Conservation (phyloP, 2,888 invertebrate species). For the Nemotelus pantherinus region DNA sequence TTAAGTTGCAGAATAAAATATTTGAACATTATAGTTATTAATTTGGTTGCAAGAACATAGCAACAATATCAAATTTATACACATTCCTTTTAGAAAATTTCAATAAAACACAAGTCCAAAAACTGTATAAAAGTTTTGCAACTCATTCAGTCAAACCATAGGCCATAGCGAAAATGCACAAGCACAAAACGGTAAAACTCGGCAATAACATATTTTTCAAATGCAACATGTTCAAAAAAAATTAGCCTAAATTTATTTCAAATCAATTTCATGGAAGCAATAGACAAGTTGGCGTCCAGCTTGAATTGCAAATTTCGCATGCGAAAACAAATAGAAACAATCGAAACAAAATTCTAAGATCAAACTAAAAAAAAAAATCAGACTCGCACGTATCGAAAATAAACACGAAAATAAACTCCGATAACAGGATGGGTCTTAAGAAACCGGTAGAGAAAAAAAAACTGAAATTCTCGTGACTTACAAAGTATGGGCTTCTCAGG, state of each 20-base stretch:
- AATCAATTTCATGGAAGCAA: not conserved
- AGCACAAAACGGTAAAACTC: slow-evolving; percentile 11
- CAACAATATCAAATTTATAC: no score
- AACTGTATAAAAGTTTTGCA: not conserved
- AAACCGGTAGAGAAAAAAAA: slow-evolving; percentile 25
- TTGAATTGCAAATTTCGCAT: slow-evolving; percentile 3
- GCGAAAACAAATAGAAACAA: not conserved
- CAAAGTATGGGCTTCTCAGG: slow-evolving; percentile 37
- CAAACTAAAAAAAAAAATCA: not conserved
- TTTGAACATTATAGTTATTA: no score
- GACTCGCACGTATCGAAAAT: not conserved
- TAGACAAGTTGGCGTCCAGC: not conserved
- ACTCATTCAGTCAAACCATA: slow-evolving; percentile 11
- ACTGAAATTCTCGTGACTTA: slow-evolving; percentile 43
- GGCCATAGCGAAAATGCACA: slow-evolving; percentile 23
- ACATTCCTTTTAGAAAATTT: no score
- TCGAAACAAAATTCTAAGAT: not conserved
- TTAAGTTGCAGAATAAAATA: no score
- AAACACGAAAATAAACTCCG: slow-evolving; percentile 28
- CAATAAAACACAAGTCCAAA: not conserved
- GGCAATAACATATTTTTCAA: slow-evolving; percentile 14
- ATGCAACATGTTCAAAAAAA: slow-evolving; percentile 17
- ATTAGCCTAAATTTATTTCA: not conserved
- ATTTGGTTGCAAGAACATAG: no score
- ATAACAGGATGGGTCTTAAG: slow-evolving; percentile 17